phyloP scores from a whole-genome alignment of 1,140 invertebrate species.

The Drosophila repletoides region DNA sequence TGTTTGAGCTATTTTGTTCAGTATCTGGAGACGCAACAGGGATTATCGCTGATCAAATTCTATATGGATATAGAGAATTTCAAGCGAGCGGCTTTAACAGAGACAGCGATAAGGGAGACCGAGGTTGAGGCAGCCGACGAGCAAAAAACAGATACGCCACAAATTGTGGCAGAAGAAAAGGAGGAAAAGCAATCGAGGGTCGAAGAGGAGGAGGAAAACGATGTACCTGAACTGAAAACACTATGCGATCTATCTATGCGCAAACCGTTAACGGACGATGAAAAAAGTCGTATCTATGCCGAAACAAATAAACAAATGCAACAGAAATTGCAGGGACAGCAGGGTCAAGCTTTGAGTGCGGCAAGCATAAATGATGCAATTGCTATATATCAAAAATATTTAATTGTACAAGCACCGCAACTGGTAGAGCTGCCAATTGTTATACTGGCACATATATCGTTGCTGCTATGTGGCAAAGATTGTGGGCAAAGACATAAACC shows the following conservation, averaged over 20 bases:
- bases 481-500: conserved; percentile 27
- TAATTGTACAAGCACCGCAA: conserved; percentile 82
- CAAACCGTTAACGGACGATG: conserved; percentile 79
- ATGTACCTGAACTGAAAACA: conserved; percentile 81
- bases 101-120: too few species aligned
- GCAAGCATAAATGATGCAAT: conserved; percentile 82
- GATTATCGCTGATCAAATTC: conserved; percentile 86
- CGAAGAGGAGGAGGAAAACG: conserved; percentile 40
- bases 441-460: conserved; percentile 82
- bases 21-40: conserved; percentile 86
- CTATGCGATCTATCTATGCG: conserved; percentile 77
- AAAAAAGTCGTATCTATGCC: conserved; percentile 79
- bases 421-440: conserved; percentile 82
- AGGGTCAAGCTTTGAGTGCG: conserved; percentile 64
- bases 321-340: conserved; percentile 33
- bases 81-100: conserved; percentile 58
- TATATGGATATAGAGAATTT: conserved; percentile 90
- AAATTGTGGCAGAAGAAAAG: background rate
- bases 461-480: conserved; percentile 80
- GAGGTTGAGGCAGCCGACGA: too few species aligned
- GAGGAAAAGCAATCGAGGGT: background rate
- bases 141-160: background rate
- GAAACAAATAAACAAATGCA: conserved; percentile 75
- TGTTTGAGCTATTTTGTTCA: conserved; percentile 89
- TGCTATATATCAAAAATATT: conserved; percentile 84